Conservation (phyloP, 2,797 vertebrate species). For the Spizella passerina region DNA sequence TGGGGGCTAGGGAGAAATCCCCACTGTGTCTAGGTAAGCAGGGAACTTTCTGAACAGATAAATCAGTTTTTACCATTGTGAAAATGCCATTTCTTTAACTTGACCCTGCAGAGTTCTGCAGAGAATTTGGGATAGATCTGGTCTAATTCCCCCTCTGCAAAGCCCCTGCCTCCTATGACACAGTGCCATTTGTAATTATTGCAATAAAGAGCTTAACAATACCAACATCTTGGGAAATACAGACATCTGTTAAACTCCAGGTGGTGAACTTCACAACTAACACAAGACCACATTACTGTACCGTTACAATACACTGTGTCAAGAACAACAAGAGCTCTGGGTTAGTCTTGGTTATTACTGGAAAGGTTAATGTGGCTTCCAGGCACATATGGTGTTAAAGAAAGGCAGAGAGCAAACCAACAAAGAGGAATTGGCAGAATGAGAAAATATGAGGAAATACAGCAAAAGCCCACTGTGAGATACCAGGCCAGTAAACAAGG, state of each 20-base stretch:
- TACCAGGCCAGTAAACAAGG: slow-evolving; percentile 15
- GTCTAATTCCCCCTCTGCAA: background rate
- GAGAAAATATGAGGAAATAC: slow-evolving; percentile 53
- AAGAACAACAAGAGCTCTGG: slow-evolving; percentile 69
- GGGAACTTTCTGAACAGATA: slow-evolving; percentile 28
- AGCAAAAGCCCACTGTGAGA: slow-evolving; percentile 42
- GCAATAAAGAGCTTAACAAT: slow-evolving; percentile 65
- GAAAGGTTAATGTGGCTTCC: slow-evolving; percentile 55
- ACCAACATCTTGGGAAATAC: slow-evolving; percentile 77
- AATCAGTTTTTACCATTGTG: background rate
- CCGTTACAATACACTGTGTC: slow-evolving; percentile 71
- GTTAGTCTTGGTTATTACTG: slow-evolving; percentile 59
- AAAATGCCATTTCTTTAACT: background rate
- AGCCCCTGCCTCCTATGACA: slow-evolving; percentile 49
- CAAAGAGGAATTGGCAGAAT: slow-evolving; percentile 47
- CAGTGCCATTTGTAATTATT: slow-evolving; percentile 8
- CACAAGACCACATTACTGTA: slow-evolving; percentile 72
- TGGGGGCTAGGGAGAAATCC: background rate
- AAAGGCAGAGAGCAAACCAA: slow-evolving; percentile 57
- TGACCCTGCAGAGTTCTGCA: background rate
- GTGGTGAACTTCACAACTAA: slow-evolving; percentile 72
- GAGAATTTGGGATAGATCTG: accelerated
- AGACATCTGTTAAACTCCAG: slow-evolving; percentile 71
- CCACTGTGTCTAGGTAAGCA: slow-evolving; percentile 56
- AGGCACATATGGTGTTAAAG: slow-evolving; percentile 34